Evolutionary conservation across 2,113 vertebrate species (phyloP).

Genomic region (Pardalotus punctatus): DNA sequence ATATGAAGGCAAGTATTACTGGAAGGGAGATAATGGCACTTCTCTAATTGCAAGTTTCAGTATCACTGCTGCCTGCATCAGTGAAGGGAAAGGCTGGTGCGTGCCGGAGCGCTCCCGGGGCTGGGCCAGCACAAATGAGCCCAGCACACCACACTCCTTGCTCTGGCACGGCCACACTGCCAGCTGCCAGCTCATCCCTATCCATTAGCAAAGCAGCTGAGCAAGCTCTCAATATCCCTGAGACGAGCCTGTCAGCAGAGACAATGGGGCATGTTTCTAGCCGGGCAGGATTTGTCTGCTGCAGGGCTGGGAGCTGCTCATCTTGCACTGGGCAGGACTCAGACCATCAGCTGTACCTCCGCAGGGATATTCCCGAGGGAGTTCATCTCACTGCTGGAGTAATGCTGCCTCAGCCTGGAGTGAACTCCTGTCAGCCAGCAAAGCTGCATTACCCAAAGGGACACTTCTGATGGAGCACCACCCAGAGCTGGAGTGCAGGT

Average conservation of each 20-base stretch:
- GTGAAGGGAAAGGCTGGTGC: fast-evolving
- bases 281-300: neutral
- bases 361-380: fast-evolving
- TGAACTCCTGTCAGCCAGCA: neutral
- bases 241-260: neutral
- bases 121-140: neutral
- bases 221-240: neutral
- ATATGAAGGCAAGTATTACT: neutral
- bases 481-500: neutral
- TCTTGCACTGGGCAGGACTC: neutral
- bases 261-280: neutral
- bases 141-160: fast-evolving
- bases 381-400: neutral
- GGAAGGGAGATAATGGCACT: neutral
- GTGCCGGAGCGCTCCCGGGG: neutral
- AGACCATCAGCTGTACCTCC: neutral
- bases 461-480: neutral
- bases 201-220: neutral
- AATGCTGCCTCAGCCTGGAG: neutral
- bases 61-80: neutral
- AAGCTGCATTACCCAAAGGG: neutral
- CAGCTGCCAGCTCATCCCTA: neutral
- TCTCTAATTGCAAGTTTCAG: neutral
- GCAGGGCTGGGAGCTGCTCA: neutral
- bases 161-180: neutral